Percentiles rank a stretch among this genome's conserved stretches.
Evolutionary conservation across 2,113 vertebrate genomes (phyloP).

Genomic region (Podilymbus podiceps): DNA sequence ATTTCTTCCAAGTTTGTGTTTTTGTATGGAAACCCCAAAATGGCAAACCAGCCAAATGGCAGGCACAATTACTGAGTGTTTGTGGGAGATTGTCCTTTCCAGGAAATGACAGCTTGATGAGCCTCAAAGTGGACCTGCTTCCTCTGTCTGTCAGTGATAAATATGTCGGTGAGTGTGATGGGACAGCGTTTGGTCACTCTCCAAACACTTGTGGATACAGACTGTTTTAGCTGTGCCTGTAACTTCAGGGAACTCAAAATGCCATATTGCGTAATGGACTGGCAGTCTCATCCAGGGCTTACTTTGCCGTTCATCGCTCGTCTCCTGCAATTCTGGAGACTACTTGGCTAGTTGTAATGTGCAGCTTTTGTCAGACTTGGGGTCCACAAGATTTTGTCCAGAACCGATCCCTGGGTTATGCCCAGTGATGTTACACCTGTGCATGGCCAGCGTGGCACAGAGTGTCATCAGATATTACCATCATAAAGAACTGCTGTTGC

Average conservation of each 20-base stretch:
- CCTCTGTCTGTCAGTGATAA: background rate
- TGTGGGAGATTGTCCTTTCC: background rate
- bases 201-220: background rate
- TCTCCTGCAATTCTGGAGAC: background rate
- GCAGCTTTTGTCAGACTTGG: background rate
- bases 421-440: background rate
- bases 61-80: background rate
- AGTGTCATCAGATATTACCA: background rate
- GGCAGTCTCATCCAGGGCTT: background rate
- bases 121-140: background rate
- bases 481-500: background rate
- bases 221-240: background rate
- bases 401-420: background rate
- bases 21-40: background rate
- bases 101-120: background rate
- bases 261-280: fast-evolving
- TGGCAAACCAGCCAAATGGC: background rate
- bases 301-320: fast-evolving
- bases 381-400: background rate
- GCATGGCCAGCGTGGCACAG: background rate
- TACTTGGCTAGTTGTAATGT: background rate
- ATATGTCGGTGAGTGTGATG: background rate
- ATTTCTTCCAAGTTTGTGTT: background rate
- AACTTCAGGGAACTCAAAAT: background rate
- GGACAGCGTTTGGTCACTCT: background rate